Base-by-base conservation (phyloP, 2,888 invertebrate genomes). In the Atrina japonica region DNA sequence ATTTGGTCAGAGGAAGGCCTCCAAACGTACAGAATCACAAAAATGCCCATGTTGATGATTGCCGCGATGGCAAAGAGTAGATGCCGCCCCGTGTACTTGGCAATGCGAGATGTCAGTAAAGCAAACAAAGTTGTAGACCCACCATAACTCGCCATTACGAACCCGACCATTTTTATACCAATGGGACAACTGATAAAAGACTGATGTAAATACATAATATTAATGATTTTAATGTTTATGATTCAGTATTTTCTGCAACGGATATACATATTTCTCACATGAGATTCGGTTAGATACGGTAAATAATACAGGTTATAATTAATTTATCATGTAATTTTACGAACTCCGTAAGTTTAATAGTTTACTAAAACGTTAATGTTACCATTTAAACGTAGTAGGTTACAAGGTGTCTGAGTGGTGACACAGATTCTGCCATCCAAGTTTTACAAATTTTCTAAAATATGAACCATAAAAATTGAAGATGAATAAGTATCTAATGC, bases 81-180 rank as follows among this genome's bases (percentile, higher is more conserved):
- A 55, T 81, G 77, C 6, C 84, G 76, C 0, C 85, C 83, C 0
- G 81, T 75, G 63, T 77, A 78, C 40, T 83, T 77, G 0, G 83
- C 80, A 25, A 84, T 50, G 0, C 76, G 77, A 59, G 80, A 80
- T 58, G 83, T 72, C 7, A 80, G 23, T 35, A 84, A 73, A 3
- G 83, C 78, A 64, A 80, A 83, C 6, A 78, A 50, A 7, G 83
- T 81, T 0, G 83, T 83, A 3, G 83, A 78, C 1, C 63, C 79
- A 2, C 86, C 86, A 45, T 84, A 83, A 5, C 81, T 50, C 2
- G 85, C 83, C 85, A 85, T 85, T 27, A 86, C 82, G 66, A 81
- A 86, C 1, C 86, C 86, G 43, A 86, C 77, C 73, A 78, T 82
- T 70, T 81, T 79, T 52, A 86, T 80, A 1, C 86, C 86, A 14